Evolutionary conservation across 2,113 vertebrate genomes (phyloP).

Genomic region (Aramus guarauna): DNA sequence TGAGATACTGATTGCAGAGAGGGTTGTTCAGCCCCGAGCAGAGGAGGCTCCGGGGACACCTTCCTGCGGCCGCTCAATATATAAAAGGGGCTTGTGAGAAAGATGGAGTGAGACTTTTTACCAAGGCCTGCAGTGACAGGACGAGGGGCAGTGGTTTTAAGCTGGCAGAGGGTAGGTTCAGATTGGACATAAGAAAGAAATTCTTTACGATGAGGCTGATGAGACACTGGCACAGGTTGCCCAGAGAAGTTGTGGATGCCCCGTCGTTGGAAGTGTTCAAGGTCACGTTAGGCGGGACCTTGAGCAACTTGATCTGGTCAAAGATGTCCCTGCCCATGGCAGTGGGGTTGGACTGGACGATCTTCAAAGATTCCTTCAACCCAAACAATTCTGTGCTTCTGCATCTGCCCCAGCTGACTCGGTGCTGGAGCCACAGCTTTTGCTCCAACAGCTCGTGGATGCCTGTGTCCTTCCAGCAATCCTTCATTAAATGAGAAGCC

Average conservation of each 20-base stretch:
- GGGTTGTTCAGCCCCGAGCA: neutral
- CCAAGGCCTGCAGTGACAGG: neutral
- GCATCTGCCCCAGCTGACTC: neutral
- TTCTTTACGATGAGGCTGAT: neutral
- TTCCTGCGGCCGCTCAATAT: neutral
- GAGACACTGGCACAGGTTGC: neutral
- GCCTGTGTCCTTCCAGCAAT: neutral
- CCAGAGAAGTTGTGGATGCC: neutral
- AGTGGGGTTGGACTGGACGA: neutral
- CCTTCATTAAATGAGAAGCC: neutral
- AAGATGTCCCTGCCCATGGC: neutral
- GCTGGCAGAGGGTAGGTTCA: neutral
- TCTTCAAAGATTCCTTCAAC: neutral
- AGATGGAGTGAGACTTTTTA: neutral
- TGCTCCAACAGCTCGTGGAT: neutral
- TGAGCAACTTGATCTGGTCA: neutral
- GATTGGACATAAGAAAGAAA: neutral
- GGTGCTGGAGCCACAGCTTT: neutral
- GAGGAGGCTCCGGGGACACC: neutral
- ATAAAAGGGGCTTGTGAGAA: neutral
- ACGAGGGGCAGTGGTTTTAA: neutral
- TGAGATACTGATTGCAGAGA: neutral
- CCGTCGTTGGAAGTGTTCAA: neutral
- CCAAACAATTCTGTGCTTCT: neutral
- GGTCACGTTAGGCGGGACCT: neutral